Evolutionary conservation across 2,888 invertebrate genomes (phyloP).

Genomic region (Parnassius glacialis): DNA sequence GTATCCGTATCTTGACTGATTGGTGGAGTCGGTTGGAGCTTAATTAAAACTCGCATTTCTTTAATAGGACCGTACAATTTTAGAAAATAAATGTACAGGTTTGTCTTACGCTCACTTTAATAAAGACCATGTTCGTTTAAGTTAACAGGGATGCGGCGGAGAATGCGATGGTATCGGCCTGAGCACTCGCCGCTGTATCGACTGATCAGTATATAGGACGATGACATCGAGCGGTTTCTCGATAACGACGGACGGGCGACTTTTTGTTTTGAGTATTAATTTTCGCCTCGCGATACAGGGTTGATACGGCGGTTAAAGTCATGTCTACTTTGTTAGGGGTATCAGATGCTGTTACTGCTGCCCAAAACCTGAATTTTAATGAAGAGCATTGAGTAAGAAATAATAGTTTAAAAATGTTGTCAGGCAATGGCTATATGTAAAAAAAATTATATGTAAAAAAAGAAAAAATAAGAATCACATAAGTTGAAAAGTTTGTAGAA

Average conservation of each 20-base stretch:
- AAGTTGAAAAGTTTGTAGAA: too few species aligned
- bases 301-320: slow-evolving; percentile 40
- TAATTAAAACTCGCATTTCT: slow-evolving; percentile 43
- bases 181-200: slow-evolving; percentile 47
- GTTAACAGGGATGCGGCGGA: slow-evolving; percentile 6
- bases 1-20: slow-evolving; percentile 43
- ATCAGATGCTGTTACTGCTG: slow-evolving; percentile 19
- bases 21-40: slow-evolving; percentile 34
- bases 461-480: too few species aligned
- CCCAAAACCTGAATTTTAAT: slow-evolving; percentile 9
- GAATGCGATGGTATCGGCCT: slow-evolving; percentile 45
- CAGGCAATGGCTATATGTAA: too few species aligned
- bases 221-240: slow-evolving; percentile 70
- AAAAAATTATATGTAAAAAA: too few species aligned
- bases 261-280: slow-evolving; percentile 64
- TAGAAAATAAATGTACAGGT: slow-evolving; percentile 11
- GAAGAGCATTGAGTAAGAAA: not conserved
- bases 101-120: slow-evolving; percentile 8
- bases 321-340: slow-evolving; percentile 29
- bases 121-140: slow-evolving; percentile 20
- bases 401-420: not conserved
- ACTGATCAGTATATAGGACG: slow-evolving; percentile 62
- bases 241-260: slow-evolving; percentile 53
- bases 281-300: slow-evolving; percentile 62
- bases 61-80: slow-evolving; percentile 25